phyloP scores from a whole-genome alignment of 2,113 vertebrate species.

The Cricetomys ansorgei region DNA sequence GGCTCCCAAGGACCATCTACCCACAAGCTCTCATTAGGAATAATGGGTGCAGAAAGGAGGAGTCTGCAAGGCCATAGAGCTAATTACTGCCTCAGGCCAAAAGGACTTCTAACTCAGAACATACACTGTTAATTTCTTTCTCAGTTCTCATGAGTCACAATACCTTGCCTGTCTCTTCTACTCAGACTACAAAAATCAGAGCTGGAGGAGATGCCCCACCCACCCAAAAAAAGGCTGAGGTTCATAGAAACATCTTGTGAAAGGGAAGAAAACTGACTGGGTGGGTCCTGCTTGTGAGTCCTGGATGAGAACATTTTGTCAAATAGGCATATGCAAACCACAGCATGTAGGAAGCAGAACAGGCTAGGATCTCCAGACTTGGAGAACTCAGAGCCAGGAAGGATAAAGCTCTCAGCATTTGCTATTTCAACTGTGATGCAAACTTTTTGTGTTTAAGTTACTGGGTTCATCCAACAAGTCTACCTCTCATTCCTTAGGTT shows the following conservation, averaged over 20 bases:
- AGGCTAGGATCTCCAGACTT: neutral
- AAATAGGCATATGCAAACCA: neutral
- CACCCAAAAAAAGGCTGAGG: neutral
- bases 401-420: neutral
- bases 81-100: neutral
- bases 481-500: neutral
- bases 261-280: neutral
- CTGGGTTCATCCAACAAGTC: neutral
- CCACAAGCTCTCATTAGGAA: neutral
- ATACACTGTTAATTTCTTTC: neutral
- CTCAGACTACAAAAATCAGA: neutral
- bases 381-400: neutral
- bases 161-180: neutral
- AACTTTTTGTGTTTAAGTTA: neutral
- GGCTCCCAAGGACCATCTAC: neutral
- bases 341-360: neutral
- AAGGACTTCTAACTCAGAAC: conserved; percentile 34
- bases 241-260: neutral
- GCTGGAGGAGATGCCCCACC: neutral
- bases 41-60: neutral
- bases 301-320: neutral
- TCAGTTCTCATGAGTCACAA: neutral
- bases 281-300: neutral
- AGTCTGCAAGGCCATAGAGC: neutral
- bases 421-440: neutral